phyloP scores from a whole-genome alignment of 2,113 vertebrate genomes.

The Benitochromis conjunctus region DNA sequence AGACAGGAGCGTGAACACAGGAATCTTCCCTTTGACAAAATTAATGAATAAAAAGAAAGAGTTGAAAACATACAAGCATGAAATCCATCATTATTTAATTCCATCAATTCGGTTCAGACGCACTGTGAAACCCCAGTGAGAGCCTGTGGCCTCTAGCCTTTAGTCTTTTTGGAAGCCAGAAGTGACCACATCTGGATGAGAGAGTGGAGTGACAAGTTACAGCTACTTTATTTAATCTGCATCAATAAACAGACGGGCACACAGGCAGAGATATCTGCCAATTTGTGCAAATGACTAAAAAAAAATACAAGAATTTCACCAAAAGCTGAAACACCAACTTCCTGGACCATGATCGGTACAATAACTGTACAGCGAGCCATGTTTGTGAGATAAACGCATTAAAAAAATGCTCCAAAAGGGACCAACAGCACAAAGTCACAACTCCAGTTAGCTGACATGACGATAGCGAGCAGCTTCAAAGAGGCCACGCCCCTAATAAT shows the following conservation, averaged over 20 bases:
- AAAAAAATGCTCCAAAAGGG: fast-evolving
- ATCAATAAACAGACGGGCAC: background rate
- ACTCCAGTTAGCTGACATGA: background rate
- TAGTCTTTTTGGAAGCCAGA: background rate
- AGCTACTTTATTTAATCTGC: background rate
- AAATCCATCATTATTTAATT: background rate
- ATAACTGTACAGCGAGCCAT: background rate
- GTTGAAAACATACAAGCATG: background rate
- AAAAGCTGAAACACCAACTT: background rate
- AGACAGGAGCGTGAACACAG: background rate
- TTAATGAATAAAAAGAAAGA: background rate
- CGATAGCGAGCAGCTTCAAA: fast-evolving
- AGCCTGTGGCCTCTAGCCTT: background rate
- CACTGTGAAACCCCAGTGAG: too few relatives aligned
- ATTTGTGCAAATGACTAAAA: too few relatives aligned
- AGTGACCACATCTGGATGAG: background rate
- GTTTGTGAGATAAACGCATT: background rate
- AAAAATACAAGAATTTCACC: background rate
- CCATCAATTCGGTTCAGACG: background rate
- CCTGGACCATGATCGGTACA: background rate
- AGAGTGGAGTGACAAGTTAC: background rate
- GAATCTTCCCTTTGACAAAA: background rate
- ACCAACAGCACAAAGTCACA: background rate
- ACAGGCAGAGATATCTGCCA: background rate
- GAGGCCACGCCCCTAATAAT: background rate